Evolutionary conservation across 1,140 invertebrate genomes (phyloP), one percentile per base, ranked within the genome.

Genomic region (Adelges cooleyi): DNA sequence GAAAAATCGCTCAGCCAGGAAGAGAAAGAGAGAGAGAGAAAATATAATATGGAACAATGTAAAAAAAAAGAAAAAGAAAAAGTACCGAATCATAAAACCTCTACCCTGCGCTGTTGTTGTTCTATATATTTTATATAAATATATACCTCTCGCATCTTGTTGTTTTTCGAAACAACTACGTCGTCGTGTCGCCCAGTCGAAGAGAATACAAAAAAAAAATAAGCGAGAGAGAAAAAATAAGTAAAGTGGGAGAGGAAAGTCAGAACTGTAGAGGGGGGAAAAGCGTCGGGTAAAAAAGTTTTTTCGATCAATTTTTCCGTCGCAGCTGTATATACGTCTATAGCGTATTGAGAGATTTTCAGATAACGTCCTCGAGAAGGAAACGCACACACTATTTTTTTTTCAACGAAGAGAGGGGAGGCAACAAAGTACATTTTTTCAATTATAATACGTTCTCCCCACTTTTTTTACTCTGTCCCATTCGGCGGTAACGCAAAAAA

Each of bases 241-340:
- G 5, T 33, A n/a, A n/a, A n/a, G 50, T 27, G n/a, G 52, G 3
- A 23, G 15, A 13, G 18, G 5, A 56, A 22, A 3, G 4, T 18
- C 1, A 46, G 25, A n/a, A n/a, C n/a, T n/a, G n/a, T n/a, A 42
- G 33, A 67, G 54, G 23, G 18, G 33, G 22, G 17, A 59, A 52
- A 62, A 17, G 65, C 46, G 23, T 10, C 6, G 36, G 36, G 36
- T 38, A 42, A 56, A 53, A 59, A 59, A 59, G 38, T 59, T 59
- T 59, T 22, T 36, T 48, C 56, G 56, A 62, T 62, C 56, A 62
- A 62, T 69, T 66, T 67, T 66, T 68, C 59, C 40, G 62, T 62
- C 52, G 25, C 52, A 53, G 33, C 42, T 51, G 52, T 51, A 65
- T 6, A 33, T 6, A 33, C n/a, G n/a, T n/a, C n/a, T n/a, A n/a